Evolutionary conservation across 1,140 invertebrate species (phyloP), one percentile per base, ranked within the genome.

Genomic region (Platorchestia sp.): DNA sequence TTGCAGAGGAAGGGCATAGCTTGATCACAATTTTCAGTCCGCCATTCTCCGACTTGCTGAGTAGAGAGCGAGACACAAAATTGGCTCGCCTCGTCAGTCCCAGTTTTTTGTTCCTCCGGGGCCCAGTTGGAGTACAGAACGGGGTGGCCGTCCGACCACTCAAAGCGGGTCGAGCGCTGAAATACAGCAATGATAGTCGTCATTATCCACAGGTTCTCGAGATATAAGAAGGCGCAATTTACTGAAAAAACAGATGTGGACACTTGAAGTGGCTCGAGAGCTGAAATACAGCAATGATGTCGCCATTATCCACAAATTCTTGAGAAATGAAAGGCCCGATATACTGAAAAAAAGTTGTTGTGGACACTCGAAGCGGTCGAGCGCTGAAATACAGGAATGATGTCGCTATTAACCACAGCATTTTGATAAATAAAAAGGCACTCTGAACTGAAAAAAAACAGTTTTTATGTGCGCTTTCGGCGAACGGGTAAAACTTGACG

Each of bases 61-160:
- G 45, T 40, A 6, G 91, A 47, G 10, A 93, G 91, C 91, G 6
- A 7, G 10, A 93, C 91, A 40, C 91, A 93, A 14, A 45, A 27
- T 44, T 42, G 0, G 16, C 10, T 7, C 3, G 89, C 41, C 89
- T 44, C 89, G 41, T 7, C 36, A 27, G 7, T 44, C 7, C 5
- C 6, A 16, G 41, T 22, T n/a, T 16, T 41, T 10, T 10, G 16
- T 44, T 93, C 91, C 43, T 40, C 91, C 0, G 43, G 7, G 22
- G 91, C 91, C 91, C 91, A 93, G 43, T 93, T 93, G 43, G 14
- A 22, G 91, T 45, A 93, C 91, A 93, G 45, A 6, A 44, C n/a
- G 14, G 45, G 91, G 45, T 45, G 40, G 36, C 91, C 91, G 91
- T 93, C 91, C 43, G 91, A 93, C 91, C 91, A 93, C 91, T 93